These are phyloP conservation scores for Tachypleus tridentatus DNA, from an alignment of 1,140 invertebrate species.

Conservation along the genomic window DNA sequence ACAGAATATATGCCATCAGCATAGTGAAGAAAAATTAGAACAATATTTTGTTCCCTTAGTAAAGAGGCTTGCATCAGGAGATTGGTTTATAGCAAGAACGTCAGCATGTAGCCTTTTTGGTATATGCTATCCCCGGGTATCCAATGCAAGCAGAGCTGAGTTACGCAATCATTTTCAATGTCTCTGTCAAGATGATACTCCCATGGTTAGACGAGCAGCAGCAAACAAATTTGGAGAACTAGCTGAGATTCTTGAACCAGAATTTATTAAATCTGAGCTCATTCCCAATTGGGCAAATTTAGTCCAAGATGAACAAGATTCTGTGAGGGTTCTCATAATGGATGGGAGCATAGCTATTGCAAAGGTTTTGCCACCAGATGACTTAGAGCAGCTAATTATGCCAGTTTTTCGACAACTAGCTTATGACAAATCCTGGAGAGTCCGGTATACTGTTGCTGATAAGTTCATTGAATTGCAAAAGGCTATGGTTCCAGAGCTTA, in stretches of 20 bases:
- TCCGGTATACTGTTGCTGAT: slow-evolving; percentile 97
- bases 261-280: slow-evolving; percentile 91
- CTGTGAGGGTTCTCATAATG: slow-evolving; percentile 88
- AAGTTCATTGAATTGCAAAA: slow-evolving; percentile 82
- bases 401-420: slow-evolving; percentile 83
- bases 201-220: slow-evolving; percentile 94
- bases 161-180: slow-evolving; percentile 67
- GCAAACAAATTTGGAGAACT: slow-evolving; percentile 98
- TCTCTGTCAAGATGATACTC: slow-evolving; percentile 97
- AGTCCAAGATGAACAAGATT: slow-evolving; percentile 93
- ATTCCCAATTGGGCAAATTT: slow-evolving; percentile 94
- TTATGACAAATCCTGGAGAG: slow-evolving; percentile 86
- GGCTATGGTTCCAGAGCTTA: slow-evolving; percentile 91
- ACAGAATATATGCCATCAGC: slow-evolving; percentile 72
- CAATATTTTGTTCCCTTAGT: slow-evolving; percentile 87
- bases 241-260: slow-evolving; percentile 91
- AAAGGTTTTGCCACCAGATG: slow-evolving; percentile 67
- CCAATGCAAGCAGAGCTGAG: slow-evolving; percentile 40
- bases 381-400: slow-evolving; percentile 85
- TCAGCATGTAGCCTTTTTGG: slow-evolving; percentile 89
- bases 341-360: slow-evolving; percentile 96
- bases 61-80: slow-evolving; percentile 71
- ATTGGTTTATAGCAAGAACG: slow-evolving; percentile 96
- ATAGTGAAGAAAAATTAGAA: slow-evolving; percentile 75
- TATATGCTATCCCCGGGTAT: slow-evolving; percentile 52